Conservation (phyloP, 2,888 invertebrate genomes). For the Cynaeus angustus region DNA sequence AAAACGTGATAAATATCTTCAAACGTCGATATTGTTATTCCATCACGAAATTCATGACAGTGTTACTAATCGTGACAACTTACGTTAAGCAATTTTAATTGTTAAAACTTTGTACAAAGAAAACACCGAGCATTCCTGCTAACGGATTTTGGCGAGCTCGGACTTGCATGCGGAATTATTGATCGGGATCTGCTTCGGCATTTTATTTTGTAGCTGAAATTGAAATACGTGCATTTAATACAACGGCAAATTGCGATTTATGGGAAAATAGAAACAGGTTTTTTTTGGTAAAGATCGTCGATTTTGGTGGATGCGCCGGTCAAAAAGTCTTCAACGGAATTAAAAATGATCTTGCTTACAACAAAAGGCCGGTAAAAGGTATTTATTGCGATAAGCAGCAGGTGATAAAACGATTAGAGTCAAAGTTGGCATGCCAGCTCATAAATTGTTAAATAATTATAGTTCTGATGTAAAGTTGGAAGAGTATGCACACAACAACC, state of each 20-base stretch:
- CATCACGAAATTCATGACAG: background rate
- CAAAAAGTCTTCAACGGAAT: constrained; percentile 1
- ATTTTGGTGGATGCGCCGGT: constrained; percentile 7
- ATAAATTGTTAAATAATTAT: constrained; percentile 9
- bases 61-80: background rate
- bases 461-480: background rate
- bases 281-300: background rate
- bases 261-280: background rate
- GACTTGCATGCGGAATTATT: constrained; percentile 3
- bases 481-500: background rate
- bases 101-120: background rate
- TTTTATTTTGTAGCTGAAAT: background rate
- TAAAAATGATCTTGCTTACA: constrained; percentile 2
- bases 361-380: constrained; percentile 7
- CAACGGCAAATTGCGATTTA: background rate
- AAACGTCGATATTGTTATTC: no score
- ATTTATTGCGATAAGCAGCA: constrained; percentile 7
- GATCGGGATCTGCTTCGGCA: background rate
- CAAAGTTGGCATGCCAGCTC: background rate
- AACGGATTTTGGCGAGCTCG: background rate
- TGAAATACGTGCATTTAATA: constrained; percentile 9
- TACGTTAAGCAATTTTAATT: background rate
- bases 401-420: constrained; percentile 13
- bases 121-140: no score
- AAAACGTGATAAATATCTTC: no score